A percentile compares a stretch with the other conserved stretches of the same genome.
Conservation (phyloP, 2,113 vertebrate genomes). For the Motacilla alba region DNA sequence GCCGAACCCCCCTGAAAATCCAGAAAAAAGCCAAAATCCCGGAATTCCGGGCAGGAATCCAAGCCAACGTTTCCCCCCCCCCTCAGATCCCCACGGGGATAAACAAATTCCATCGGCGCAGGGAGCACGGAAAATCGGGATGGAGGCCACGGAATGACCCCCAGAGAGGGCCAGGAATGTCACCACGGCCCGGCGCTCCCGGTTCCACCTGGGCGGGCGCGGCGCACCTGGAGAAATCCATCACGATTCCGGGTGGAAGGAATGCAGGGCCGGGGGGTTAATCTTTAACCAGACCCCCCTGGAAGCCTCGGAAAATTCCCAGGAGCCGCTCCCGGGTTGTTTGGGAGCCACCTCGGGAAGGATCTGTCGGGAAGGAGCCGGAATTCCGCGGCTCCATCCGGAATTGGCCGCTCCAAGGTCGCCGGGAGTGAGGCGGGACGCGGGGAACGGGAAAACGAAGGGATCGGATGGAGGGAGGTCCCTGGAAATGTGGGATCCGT, state of each 20-base stretch:
- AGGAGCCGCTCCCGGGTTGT: neutral
- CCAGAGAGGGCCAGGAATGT: neutral
- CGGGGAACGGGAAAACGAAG: fast-evolving
- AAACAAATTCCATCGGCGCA: constrained; percentile 1
- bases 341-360: neutral
- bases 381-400: neutral
- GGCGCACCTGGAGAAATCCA: neutral
- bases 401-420: fast-evolving
- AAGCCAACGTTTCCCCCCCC: fast-evolving
- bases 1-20: fast-evolving
- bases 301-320: neutral
- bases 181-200: neutral
- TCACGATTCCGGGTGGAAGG: neutral
- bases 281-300: neutral
- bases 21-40: fast-evolving
- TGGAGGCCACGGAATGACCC: neutral
- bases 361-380: neutral
- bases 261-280: neutral
- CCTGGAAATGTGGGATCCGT: fast-evolving
- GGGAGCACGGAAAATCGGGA: neutral
- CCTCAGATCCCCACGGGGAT: neutral
- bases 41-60: neutral
- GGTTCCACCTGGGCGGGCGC: neutral
- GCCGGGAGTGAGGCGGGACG: fast-evolving
- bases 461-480: fast-evolving